phyloP scores from a whole-genome alignment of 2,888 invertebrate species.

The Eupeodes latifasciatus region DNA sequence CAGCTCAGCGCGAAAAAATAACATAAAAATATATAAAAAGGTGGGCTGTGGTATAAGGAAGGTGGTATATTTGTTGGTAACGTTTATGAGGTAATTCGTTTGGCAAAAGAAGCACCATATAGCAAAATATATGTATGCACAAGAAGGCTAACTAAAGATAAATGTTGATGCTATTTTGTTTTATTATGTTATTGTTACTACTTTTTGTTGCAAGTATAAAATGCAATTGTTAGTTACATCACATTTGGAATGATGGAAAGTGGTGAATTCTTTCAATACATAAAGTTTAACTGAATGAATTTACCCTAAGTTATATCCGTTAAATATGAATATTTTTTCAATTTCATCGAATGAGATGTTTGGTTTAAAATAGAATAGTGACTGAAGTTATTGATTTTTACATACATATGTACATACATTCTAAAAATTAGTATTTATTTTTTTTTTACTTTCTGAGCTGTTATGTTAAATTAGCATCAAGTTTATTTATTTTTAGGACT shows the following conservation, averaged over 20 bases:
- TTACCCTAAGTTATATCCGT: too few relatives aligned
- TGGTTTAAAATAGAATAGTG: background rate
- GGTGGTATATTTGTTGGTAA: background rate
- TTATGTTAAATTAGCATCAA: constrained; percentile 3
- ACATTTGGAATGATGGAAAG: constrained; percentile 20
- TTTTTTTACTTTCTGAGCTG: background rate
- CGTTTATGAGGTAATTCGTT: constrained; percentile 69
- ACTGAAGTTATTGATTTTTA: background rate
- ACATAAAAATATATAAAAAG: background rate
- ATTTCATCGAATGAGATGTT: background rate
- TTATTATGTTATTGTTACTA: constrained; percentile 9
- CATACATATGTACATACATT: too few relatives aligned
- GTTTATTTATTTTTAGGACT: background rate
- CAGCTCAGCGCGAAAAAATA: too few relatives aligned
- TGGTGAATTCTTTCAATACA: constrained; percentile 21
- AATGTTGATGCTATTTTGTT: constrained; percentile 16
- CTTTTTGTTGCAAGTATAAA: constrained; percentile 36
- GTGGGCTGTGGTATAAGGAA: constrained; percentile 27
- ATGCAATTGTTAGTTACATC: constrained; percentile 59
- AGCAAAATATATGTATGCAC: background rate
- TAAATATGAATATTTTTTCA: too few relatives aligned
- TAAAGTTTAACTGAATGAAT: too few relatives aligned
- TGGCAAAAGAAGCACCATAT: constrained; percentile 34
- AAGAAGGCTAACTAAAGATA: constrained; percentile 10
- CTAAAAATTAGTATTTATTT: background rate